These are phyloP conservation scores for Eustalomyia histrio DNA, from an alignment of 2,888 invertebrate species.

Conservation along the genomic window DNA sequence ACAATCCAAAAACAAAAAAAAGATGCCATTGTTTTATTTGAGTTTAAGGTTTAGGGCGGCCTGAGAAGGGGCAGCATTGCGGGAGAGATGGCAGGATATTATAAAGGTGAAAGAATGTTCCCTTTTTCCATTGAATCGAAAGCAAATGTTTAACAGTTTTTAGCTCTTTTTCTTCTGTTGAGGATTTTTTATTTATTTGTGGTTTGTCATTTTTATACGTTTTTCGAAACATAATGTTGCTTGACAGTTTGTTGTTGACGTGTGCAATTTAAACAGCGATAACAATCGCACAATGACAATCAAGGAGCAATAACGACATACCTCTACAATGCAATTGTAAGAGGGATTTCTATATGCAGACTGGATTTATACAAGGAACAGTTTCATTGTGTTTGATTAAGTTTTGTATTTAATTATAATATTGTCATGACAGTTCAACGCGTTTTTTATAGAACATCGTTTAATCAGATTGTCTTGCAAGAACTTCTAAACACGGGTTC, in stretches of 20 bases:
- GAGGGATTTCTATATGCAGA: not conserved
- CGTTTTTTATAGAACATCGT: no score
- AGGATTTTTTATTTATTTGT: slow-evolving; percentile 17
- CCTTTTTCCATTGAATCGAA: slow-evolving; percentile 49
- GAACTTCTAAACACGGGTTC: no score
- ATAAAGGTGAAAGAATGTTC: slow-evolving; percentile 61
- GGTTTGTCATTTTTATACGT: slow-evolving; percentile 25
- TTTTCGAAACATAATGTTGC: slow-evolving; percentile 64
- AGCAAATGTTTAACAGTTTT: slow-evolving; percentile 51
- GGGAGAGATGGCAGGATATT: slow-evolving; percentile 36
- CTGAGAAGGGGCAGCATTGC: slow-evolving; percentile 1
- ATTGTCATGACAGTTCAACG: no score
- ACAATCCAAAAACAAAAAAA: slow-evolving; percentile 49
- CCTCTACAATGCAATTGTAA: slow-evolving; percentile 45
- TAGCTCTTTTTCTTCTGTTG: slow-evolving; percentile 3
- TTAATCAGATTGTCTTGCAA: no score
- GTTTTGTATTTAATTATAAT: no score
- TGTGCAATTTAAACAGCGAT: slow-evolving; percentile 72
- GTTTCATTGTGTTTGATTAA: not conserved
- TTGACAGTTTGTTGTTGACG: slow-evolving; percentile 71
- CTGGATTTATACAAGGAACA: not conserved
- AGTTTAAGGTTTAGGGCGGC: not conserved
- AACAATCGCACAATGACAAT: slow-evolving; percentile 69
- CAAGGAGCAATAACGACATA: slow-evolving; percentile 67
- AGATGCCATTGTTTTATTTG: slow-evolving; percentile 58